Conservation (phyloP, 2,113 vertebrate genomes). For the Bubo blakistoni region DNA sequence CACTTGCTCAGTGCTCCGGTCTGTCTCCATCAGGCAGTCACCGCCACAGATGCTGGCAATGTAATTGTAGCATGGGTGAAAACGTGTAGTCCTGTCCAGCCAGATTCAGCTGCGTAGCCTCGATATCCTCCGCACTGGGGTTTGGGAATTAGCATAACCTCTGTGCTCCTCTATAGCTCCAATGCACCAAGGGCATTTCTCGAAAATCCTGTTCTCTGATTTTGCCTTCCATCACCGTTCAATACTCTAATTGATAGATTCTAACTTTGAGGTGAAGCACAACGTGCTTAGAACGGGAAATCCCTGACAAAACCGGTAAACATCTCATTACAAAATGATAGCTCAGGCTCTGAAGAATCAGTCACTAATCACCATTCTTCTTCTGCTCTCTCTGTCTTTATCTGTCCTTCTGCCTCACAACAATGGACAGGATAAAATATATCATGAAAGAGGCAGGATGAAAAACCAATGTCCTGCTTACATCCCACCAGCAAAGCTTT, state of each 20-base stretch:
- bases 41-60: neutral
- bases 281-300: constrained; percentile 22
- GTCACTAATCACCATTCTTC: neutral
- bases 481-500: neutral
- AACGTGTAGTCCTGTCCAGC: rapidly evolving
- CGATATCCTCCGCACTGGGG: neutral
- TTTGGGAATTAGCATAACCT: neutral
- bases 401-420: neutral
- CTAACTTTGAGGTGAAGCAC: constrained; percentile 16
- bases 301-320: neutral
- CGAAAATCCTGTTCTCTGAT: neutral
- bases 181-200: neutral
- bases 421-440: neutral
- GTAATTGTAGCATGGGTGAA: neutral
- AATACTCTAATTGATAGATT: constrained; percentile 27
- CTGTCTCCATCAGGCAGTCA: neutral
- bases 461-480: neutral
- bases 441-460: neutral
- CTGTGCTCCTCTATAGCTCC: neutral
- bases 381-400: neutral
- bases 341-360: neutral
- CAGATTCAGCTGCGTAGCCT: neutral
- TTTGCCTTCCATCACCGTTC: constrained; percentile 1
- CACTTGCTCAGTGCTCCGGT: neutral
- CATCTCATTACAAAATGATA: neutral